Evolutionary conservation across 2,888 invertebrate genomes (phyloP).

Genomic region (Cephus pulcher): DNA sequence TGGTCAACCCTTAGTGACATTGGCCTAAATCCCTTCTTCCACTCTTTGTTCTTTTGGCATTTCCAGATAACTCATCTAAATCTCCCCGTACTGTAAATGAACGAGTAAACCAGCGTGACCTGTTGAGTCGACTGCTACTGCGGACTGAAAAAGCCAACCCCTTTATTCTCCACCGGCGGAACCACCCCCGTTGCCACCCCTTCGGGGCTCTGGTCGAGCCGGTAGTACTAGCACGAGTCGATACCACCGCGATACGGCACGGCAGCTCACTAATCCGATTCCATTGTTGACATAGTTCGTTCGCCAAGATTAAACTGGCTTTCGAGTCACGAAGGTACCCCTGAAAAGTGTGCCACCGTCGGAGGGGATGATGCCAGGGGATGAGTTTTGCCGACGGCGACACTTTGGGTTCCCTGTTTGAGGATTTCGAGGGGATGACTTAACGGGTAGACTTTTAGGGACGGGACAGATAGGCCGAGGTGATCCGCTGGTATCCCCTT

Average conservation of each 20-base stretch:
- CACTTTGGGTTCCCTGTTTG: background rate
- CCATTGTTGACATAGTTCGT: constrained; percentile 44
- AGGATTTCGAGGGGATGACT: background rate
- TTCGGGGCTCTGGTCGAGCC: background rate
- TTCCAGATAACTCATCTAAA: constrained; percentile 1
- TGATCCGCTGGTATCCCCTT: background rate
- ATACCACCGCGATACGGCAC: constrained; percentile 45
- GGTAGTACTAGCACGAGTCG: constrained; percentile 22
- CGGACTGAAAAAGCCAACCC: constrained; percentile 29
- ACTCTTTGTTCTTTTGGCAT: background rate
- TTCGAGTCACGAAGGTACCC: constrained; percentile 6
- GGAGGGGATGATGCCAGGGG: background rate
- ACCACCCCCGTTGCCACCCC: background rate
- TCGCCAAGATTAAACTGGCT: constrained; percentile 41
- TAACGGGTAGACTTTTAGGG: background rate
- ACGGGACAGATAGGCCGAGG: background rate
- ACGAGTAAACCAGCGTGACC: constrained; percentile 26
- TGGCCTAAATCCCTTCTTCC: background rate
- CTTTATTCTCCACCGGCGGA: constrained; percentile 6
- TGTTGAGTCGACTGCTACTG: constrained; percentile 34
- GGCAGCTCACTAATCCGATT: constrained; percentile 46
- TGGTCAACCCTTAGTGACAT: background rate
- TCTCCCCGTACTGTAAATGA: background rate
- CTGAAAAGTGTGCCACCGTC: constrained; percentile 1
- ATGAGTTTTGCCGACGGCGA: background rate